Evolutionary conservation across 2,113 vertebrate species (phyloP), one percentile per base, ranked within the genome.

Genomic region (Rhipidura dahli): DNA sequence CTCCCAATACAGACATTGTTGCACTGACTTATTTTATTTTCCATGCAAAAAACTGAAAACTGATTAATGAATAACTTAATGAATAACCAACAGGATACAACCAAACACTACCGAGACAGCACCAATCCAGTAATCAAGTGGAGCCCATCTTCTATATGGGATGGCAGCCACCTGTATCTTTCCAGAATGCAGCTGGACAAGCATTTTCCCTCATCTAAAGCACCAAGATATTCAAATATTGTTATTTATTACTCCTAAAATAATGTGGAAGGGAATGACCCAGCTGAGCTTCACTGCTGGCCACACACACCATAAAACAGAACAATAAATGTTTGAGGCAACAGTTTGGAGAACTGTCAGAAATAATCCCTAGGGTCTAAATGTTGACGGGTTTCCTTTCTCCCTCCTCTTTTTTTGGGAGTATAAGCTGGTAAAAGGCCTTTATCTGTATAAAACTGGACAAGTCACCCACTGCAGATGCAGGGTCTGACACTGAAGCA

Each of bases 391-490:
- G 1, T 53, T 91, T 88, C 84, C 82, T n/a, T 83, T 60, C 87
- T 68, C 59, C 40, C 30, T 49, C n/a, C 72, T 49, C 45, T 30
- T 23, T 87, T 26, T 59, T 66, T 4, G 13, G 39, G 64, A 35
- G 37, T 24, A 44, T 1, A 59, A 53, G 27, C n/a, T 78, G 83
- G 49, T 78, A 47, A 86, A 96, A 95, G 64, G 45, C 26, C 80
- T 96, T 96, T 73, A 83, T 83, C 84, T 53, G 50, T 18, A 24
- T 0, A 8, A 68, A 96, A 45, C 77, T 11, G 39, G 96, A 94
- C 93, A 95, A 95, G 83, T 64, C 76, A 57, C 33, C 85, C 54
- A 93, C 87, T 94, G 70, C 61, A n/a, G 50, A 33, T 5, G n/a
- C 28, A 69, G 61, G 31, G 87, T 6, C 83, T 91, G 79, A 65